Percentiles rank a stretch among this genome's conserved stretches.
phyloP scores from a whole-genome alignment of 2,888 invertebrate genomes.

The Smittia sp. region DNA sequence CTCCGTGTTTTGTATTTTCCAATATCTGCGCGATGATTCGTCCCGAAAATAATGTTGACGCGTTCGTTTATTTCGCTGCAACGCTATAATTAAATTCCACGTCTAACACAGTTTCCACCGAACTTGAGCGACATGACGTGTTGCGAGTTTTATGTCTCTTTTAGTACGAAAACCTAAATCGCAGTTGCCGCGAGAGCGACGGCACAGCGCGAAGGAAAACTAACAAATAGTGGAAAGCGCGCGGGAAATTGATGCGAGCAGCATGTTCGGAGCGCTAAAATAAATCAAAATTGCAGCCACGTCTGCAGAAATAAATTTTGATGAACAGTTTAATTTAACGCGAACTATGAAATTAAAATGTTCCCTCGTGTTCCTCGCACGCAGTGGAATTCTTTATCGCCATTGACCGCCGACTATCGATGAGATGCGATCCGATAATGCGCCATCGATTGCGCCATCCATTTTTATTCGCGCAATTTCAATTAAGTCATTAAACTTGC shows the following conservation, averaged over 20 bases:
- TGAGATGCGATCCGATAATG: too few species aligned
- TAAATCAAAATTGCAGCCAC: background rate
- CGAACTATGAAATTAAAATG: background rate
- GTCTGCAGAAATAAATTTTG: background rate
- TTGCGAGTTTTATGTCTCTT: background rate
- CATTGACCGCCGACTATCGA: too few species aligned
- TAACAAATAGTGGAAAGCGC: background rate
- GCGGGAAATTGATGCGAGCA: background rate
- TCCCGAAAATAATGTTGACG: constrained; percentile 22
- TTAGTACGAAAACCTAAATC: background rate
- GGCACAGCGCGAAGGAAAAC: background rate
- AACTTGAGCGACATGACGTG: background rate
- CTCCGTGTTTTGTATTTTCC: background rate
- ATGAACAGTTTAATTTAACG: background rate
- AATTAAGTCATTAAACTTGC: constrained; percentile 36
- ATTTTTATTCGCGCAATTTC: constrained; percentile 29
- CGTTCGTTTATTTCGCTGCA: background rate
- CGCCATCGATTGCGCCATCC: background rate
- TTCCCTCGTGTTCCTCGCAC: background rate
- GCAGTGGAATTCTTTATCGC: too few species aligned
- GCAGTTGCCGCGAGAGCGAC: background rate
- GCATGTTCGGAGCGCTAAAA: background rate
- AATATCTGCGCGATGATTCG: background rate
- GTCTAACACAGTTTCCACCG: background rate
- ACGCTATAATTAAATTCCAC: background rate